A percentile compares a stretch with the other conserved stretches of the same genome.
Conservation (phyloP, 1,140 invertebrate genomes). For the Babylonia areolata region DNA sequence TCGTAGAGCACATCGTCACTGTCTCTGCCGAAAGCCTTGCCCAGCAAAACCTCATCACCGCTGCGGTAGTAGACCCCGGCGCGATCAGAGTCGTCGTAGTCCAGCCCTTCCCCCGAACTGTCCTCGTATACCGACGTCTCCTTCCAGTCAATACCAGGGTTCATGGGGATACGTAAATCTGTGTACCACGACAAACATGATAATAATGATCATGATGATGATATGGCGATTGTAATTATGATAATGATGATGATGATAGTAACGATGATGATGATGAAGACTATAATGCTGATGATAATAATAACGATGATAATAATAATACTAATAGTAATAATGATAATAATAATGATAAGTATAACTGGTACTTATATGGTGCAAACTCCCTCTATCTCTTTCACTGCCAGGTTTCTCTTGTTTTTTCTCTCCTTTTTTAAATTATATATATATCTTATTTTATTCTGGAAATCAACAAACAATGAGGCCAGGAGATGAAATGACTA, state of each 20-base stretch:
- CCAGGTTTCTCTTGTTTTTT: too few relatives aligned
- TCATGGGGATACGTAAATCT: slow-evolving; percentile 29
- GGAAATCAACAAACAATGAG: too few relatives aligned
- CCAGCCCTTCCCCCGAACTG: neutral
- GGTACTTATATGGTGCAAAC: too few relatives aligned
- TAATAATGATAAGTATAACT: too few relatives aligned
- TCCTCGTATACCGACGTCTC: neutral
- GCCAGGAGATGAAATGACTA: too few relatives aligned
- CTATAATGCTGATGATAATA: neutral
- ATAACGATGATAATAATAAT: neutral
- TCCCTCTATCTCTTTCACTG: too few relatives aligned
- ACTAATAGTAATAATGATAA: too few relatives aligned
- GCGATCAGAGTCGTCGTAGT: neutral
- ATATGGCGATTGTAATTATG: too few relatives aligned
- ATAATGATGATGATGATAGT: neutral
- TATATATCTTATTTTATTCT: too few relatives aligned
- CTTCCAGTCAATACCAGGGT: neutral
- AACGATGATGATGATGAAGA: neutral
- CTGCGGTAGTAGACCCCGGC: neutral
- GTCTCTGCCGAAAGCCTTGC: neutral
- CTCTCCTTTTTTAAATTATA: too few relatives aligned
- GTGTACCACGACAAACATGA: neutral
- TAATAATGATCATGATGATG: neutral
- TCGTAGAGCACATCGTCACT: slow-evolving; percentile 13
- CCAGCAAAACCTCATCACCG: neutral